Evolutionary conservation across 2,888 invertebrate species (phyloP).

Genomic region (Chalcis sispes): DNA sequence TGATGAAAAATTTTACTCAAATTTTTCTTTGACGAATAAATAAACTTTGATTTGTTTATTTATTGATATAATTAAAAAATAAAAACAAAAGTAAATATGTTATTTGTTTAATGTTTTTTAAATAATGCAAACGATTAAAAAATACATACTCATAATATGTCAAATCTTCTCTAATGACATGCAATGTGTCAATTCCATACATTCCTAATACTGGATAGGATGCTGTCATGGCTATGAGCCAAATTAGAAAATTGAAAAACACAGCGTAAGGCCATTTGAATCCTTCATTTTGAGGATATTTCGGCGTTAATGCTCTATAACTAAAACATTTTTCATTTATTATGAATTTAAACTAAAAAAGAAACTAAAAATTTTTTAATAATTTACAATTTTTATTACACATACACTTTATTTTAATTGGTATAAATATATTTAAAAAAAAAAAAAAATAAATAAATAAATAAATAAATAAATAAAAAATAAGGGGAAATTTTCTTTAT

Average conservation of each 20-base stretch:
- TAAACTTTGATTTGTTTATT: no score
- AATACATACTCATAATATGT: slow-evolving; percentile 60
- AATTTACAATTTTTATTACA: no score
- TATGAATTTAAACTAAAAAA: background rate
- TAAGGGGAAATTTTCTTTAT: background rate
- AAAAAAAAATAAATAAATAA: background rate
- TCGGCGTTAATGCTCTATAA: slow-evolving; percentile 61
- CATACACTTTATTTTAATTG: background rate
- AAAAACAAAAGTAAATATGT: no score
- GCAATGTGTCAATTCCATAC: slow-evolving; percentile 59
- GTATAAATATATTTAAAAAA: background rate
- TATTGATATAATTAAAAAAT: no score
- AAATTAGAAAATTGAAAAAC: slow-evolving; percentile 60
- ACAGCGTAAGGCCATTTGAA: slow-evolving; percentile 61
- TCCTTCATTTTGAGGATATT: slow-evolving; percentile 57
- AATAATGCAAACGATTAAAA: no score
- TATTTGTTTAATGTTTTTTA: no score
- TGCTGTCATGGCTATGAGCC: slow-evolving; percentile 61
- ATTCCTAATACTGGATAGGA: slow-evolving; percentile 64
- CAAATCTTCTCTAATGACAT: slow-evolving; percentile 60
- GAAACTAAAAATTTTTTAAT: no score
- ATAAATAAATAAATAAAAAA: slow-evolving; percentile 1
- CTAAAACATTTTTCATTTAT: slow-evolving; percentile 10
- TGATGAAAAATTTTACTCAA: no score
- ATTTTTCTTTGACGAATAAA: no score